A percentile compares a stretch with the other conserved stretches of the same genome.
phyloP scores from a whole-genome alignment of 2,888 invertebrate species.

The Orthosia cruda region DNA sequence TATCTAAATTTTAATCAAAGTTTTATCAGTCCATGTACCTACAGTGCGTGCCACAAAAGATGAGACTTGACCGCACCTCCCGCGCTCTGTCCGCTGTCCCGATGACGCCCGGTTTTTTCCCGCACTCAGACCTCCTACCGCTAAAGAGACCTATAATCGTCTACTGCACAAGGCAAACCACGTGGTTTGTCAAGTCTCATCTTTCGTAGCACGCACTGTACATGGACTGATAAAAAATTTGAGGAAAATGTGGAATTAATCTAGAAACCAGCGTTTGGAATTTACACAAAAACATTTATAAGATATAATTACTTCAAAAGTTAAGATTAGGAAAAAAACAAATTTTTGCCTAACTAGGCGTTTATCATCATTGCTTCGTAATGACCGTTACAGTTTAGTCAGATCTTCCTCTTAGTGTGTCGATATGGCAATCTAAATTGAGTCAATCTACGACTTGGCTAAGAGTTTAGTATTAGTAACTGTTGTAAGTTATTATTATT shows the following conservation, averaged over 20 bases:
- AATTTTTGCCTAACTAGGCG: not conserved
- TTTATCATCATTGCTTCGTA: not conserved
- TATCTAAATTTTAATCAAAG: no score
- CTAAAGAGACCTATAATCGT: no score
- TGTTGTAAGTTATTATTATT: not conserved
- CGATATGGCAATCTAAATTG: conserved; percentile 6
- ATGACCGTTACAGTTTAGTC: not conserved
- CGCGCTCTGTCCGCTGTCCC: no score
- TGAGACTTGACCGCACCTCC: no score
- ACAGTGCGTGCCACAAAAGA: no score
- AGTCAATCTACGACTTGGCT: not conserved
- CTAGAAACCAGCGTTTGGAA: not conserved
- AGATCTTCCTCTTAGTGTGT: not conserved
- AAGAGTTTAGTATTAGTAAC: not conserved
- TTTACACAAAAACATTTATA: not conserved
- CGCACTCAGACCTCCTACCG: no score
- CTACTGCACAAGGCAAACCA: no score
- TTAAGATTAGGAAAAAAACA: not conserved
- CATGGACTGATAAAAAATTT: not conserved
- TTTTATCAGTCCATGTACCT: no score
- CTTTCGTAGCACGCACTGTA: no score
- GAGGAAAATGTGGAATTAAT: conserved; percentile 3
- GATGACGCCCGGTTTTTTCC: no score
- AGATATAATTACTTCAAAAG: not conserved
- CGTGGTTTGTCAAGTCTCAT: no score